These are phyloP conservation scores for Drosophila pallidifrons DNA, from an alignment of 1,140 invertebrate species.

Conservation along the genomic window DNA sequence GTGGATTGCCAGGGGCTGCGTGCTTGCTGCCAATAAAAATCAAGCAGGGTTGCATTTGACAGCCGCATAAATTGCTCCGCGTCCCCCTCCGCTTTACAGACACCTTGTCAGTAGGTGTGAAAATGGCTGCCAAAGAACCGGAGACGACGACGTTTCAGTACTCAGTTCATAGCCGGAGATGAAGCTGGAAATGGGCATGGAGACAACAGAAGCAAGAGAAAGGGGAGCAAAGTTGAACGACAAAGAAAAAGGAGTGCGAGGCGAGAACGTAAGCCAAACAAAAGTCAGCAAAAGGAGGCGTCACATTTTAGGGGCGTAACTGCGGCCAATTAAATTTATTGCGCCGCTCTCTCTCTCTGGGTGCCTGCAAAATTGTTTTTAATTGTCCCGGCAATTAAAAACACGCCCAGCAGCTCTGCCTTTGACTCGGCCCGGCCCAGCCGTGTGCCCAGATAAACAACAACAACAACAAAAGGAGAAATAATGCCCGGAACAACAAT, in stretches of 20 bases:
- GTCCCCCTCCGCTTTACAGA: slow-evolving; percentile 12
- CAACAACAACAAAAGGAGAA: background rate
- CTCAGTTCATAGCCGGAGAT: slow-evolving; percentile 21
- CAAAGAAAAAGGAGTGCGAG: background rate
- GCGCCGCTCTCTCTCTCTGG: slow-evolving; percentile 75
- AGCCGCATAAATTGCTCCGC: slow-evolving; percentile 77
- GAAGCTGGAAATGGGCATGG: slow-evolving; percentile 39
- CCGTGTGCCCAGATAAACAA: slow-evolving; percentile 62
- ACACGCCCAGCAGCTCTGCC: slow-evolving; percentile 58
- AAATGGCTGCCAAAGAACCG: slow-evolving; percentile 57
- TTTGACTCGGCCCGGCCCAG: slow-evolving; percentile 33
- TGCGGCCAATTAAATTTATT: slow-evolving; percentile 79
- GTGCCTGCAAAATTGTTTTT: slow-evolving; percentile 80
- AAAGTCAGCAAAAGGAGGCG: slow-evolving; percentile 50
- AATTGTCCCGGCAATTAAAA: slow-evolving; percentile 80
- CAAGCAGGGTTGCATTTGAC: slow-evolving; percentile 74
- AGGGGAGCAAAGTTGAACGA: background rate
- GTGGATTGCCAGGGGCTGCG: no score
- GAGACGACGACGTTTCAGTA: background rate
- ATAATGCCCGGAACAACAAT: slow-evolving; percentile 7
- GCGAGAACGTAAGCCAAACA: slow-evolving; percentile 35
- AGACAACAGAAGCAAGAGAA: background rate
- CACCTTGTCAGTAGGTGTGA: slow-evolving; percentile 78
- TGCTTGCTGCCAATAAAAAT: slow-evolving; percentile 79
- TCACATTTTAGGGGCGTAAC: slow-evolving; percentile 64